These are phyloP conservation scores for Tringa solitaria DNA, from an alignment of 2,113 vertebrate genomes.

Conservation along the genomic window DNA sequence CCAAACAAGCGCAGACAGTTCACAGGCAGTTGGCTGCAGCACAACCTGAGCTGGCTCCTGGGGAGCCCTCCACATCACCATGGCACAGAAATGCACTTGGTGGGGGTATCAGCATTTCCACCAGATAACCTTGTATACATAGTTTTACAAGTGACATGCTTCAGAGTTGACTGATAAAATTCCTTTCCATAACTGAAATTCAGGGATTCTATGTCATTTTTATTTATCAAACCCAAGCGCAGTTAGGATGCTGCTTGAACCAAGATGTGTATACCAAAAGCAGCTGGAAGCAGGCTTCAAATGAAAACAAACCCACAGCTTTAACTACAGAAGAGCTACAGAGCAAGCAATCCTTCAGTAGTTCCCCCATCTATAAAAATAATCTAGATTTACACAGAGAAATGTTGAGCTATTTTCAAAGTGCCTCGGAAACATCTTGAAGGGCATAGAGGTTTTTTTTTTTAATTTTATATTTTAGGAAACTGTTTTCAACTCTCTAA, in stretches of 20 bases:
- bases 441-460: accelerated
- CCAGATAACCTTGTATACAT: background rate
- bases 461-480: background rate
- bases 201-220: background rate
- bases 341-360: background rate
- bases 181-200: background rate
- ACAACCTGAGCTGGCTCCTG: accelerated
- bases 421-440: background rate
- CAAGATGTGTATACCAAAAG: accelerated
- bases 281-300: background rate
- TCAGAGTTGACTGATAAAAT: background rate
- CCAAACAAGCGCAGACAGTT: accelerated
- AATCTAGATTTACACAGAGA: background rate
- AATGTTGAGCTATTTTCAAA: background rate
- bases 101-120: background rate
- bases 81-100: background rate
- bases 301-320: background rate
- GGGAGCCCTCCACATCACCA: background rate
- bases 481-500: background rate
- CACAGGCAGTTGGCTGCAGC: background rate
- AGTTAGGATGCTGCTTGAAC: background rate
- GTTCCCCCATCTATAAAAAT: background rate
- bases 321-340: background rate
- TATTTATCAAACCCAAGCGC: background rate
- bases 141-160: background rate